A percentile compares a stretch with the other conserved stretches of the same genome.
Evolutionary conservation across 2,797 vertebrate genomes (phyloP).

Genomic region (Sternarchorhynchus goeldii): DNA sequence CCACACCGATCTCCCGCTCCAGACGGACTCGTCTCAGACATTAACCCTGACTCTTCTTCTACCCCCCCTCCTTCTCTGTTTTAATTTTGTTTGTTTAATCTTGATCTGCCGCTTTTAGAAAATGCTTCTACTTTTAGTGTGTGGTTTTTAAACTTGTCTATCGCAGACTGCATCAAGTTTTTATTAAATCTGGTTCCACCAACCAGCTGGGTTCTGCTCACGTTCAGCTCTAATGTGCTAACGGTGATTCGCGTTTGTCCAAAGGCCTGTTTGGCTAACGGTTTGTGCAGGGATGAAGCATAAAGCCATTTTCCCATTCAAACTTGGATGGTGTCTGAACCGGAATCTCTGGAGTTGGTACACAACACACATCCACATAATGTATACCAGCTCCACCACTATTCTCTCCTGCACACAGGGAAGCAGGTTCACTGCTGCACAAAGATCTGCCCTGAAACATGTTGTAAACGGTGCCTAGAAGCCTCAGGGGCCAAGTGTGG

Average conservation of each 20-base stretch:
- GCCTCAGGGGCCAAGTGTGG: no score
- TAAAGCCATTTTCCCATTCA: no score
- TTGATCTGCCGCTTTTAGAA: background rate
- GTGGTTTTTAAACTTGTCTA: background rate
- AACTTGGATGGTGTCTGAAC: no score
- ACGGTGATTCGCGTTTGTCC: background rate
- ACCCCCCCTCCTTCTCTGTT: background rate
- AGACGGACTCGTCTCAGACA: conserved; percentile 76
- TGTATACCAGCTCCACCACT: no score
- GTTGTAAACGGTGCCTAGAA: no score
- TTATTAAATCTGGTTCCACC: conserved; percentile 3
- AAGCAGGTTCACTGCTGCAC: no score
- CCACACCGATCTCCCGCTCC: conserved; percentile 86
- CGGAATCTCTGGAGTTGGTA: no score
- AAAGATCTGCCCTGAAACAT: no score
- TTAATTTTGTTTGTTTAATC: conserved; percentile 10
- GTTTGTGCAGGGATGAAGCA: no score
- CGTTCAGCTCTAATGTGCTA: background rate
- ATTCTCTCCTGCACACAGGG: no score
- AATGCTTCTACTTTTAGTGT: background rate
- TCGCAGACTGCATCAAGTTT: background rate
- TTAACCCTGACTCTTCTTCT: conserved; percentile 54
- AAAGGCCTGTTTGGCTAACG: background rate
- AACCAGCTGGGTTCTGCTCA: background rate
- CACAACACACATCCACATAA: no score